These are phyloP conservation scores for Anas platyrhynchos DNA, from an alignment of 2,113 vertebrate genomes.

Conservation along the genomic window DNA sequence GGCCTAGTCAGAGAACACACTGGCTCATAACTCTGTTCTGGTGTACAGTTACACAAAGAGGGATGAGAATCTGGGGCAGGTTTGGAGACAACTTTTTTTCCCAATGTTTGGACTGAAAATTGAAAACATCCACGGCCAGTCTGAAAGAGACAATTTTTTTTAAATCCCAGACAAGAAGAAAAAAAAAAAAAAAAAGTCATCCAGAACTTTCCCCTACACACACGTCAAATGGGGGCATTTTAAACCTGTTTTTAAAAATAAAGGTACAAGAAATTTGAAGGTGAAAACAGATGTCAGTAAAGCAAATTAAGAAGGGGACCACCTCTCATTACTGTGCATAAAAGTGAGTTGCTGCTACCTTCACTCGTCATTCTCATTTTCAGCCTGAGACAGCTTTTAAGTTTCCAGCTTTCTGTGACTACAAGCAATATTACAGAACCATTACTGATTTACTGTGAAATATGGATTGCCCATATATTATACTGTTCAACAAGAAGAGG, in stretches of 20 bases:
- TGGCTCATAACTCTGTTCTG: neutral
- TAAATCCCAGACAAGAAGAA: neutral
- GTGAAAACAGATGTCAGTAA: neutral
- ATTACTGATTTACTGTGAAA: neutral
- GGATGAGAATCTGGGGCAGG: neutral
- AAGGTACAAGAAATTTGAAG: neutral
- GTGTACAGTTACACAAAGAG: constrained; percentile 3
- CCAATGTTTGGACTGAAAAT: neutral
- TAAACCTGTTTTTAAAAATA: neutral
- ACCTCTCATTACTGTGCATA: neutral
- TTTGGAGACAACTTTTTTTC: neutral
- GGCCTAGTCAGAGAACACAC: neutral
- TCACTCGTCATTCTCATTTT: neutral
- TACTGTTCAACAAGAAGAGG: neutral
- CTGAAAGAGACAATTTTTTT: neutral
- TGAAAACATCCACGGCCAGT: neutral
- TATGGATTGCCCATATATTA: neutral
- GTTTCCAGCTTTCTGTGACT: neutral
- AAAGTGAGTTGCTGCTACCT: neutral
- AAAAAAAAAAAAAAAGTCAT: neutral
- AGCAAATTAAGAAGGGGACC: neutral
- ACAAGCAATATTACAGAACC: neutral
- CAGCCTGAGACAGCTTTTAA: neutral
- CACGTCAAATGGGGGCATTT: neutral
- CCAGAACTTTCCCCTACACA: neutral